A percentile compares a stretch with the other conserved stretches of the same genome.
Evolutionary conservation across 2,888 invertebrate species (phyloP).

Genomic region (Microctonus hyperodae): DNA sequence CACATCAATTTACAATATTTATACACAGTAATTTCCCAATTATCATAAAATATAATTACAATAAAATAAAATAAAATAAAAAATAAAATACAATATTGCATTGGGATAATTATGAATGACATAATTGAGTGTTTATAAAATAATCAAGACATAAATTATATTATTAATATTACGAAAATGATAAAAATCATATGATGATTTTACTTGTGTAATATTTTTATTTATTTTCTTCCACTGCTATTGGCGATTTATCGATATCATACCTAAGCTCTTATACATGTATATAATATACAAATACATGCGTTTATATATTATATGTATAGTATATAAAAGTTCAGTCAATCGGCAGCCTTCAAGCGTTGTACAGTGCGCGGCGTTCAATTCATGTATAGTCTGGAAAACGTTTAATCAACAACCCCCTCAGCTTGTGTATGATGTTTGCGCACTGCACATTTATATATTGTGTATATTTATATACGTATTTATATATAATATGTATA

Average conservation of each 20-base stretch:
- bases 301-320: background rate
- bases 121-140: background rate
- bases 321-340: no score
- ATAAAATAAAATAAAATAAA: background rate
- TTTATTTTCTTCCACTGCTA: background rate
- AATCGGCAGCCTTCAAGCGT: conserved; percentile 34
- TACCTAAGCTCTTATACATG: no score
- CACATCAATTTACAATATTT: background rate
- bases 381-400: conserved; percentile 28
- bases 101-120: background rate
- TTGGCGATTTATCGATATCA: background rate
- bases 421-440: conserved; percentile 32
- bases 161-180: background rate
- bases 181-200: background rate
- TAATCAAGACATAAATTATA: background rate
- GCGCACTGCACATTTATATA: conserved; percentile 32
- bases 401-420: conserved; percentile 50
- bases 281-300: no score
- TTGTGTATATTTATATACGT: background rate
- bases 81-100: background rate
- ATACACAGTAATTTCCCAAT: background rate
- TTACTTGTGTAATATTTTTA: background rate
- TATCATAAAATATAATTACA: background rate
- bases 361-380: conserved; percentile 16
- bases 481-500: background rate